Conservation (phyloP, 2,888 invertebrate genomes). For the Harmothoe impar region DNA sequence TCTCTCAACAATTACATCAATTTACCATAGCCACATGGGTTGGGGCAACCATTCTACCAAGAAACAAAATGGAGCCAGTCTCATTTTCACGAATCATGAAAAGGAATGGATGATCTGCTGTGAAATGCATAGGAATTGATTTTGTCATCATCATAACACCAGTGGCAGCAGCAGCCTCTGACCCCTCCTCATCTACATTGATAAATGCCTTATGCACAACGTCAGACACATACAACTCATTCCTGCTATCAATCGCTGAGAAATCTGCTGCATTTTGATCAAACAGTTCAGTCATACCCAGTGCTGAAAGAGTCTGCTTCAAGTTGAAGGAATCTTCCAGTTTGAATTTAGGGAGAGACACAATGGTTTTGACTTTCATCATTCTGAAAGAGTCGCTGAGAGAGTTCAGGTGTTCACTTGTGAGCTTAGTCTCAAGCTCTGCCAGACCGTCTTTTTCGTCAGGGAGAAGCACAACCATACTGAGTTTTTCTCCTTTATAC, state of each 20-base stretch:
- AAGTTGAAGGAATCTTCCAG: conserved; percentile 69
- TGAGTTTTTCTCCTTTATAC: conserved; percentile 84
- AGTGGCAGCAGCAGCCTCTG: conserved; percentile 76
- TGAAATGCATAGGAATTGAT: conserved; percentile 65
- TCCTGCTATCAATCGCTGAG: conserved; percentile 75
- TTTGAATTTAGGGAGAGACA: conserved; percentile 70
- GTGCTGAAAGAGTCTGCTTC: conserved; percentile 63
- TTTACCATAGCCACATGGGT: too few species aligned
- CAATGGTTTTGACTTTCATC: background rate
- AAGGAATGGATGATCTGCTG: conserved; percentile 72
- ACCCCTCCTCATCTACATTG: conserved; percentile 76
- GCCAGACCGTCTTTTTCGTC: conserved; percentile 70
- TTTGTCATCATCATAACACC: conserved; percentile 67
- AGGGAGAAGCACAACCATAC: conserved; percentile 79
- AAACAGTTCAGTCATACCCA: conserved; percentile 72
- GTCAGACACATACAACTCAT: conserved; percentile 74
- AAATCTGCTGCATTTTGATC: conserved; percentile 75
- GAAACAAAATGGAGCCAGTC: conserved; percentile 66
- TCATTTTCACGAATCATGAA: conserved; percentile 71
- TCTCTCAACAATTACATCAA: too few species aligned
- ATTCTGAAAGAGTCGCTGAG: conserved; percentile 49
- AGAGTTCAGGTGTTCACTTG: conserved; percentile 46
- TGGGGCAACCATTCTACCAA: conserved; percentile 56
- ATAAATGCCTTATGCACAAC: conserved; percentile 81
- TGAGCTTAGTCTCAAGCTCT: conserved; percentile 64